A percentile compares a stretch with the other conserved stretches of the same genome.
phyloP scores from a whole-genome alignment of 2,888 invertebrate genomes.

The Exephanes ischioxanthus region DNA sequence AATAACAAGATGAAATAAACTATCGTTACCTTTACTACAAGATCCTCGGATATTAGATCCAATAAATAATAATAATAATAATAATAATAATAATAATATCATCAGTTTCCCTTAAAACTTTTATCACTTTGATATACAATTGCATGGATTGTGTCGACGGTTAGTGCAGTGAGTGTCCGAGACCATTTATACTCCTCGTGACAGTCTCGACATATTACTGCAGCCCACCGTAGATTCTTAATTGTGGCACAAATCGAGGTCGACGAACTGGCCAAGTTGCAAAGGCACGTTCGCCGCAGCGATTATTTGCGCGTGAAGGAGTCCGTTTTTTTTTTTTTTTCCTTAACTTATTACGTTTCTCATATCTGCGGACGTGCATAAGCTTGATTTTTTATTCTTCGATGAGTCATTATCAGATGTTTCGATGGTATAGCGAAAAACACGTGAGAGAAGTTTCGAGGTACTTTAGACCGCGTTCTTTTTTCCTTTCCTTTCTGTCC shows the following conservation, averaged over 20 bases:
- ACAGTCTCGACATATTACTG: conserved; percentile 53
- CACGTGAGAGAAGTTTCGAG: conserved; percentile 22
- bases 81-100: too few relatives aligned
- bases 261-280: conserved; percentile 64
- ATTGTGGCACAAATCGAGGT: conserved; percentile 67
- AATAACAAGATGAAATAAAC: too few relatives aligned
- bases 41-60: too few relatives aligned
- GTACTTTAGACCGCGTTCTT: not conserved
- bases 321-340: conserved; percentile 58
- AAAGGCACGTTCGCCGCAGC: conserved; percentile 60
- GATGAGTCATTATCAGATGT: conserved; percentile 13
- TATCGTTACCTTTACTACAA: too few relatives aligned
- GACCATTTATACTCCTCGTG: conserved; percentile 39
- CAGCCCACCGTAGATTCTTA: conserved; percentile 61
- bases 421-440: not conserved
- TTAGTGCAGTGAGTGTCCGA: conserved; percentile 19
- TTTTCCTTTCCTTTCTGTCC: not conserved
- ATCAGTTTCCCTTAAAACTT: not conserved
- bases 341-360: conserved; percentile 24
- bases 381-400: not conserved
- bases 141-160: not conserved
- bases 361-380: not conserved
- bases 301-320: conserved; percentile 59
- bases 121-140: not conserved
- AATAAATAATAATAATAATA: not conserved